Percentiles rank a stretch among this genome's conserved stretches.
Conservation (phyloP, 2,797 vertebrate genomes). For the Tenualosa thibaudeaui region DNA sequence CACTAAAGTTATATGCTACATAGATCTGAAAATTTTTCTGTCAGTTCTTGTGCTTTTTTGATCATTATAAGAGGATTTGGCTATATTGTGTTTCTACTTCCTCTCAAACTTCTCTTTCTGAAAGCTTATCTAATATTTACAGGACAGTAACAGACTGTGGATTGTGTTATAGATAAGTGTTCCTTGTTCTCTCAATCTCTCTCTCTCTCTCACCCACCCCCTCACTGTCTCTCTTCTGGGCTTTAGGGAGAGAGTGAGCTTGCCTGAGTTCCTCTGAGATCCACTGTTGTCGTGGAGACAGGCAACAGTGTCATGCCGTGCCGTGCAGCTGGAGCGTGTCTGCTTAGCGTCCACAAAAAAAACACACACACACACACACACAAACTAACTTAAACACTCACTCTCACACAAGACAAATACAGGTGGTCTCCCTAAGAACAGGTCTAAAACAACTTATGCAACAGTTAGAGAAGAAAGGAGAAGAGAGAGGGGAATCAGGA, state of each 20-base stretch:
- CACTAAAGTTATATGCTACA: neutral
- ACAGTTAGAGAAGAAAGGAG: neutral
- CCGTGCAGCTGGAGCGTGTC: slow-evolving; percentile 34
- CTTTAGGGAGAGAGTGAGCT: slow-evolving; percentile 41
- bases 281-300: slow-evolving; percentile 43
- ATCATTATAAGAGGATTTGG: neutral
- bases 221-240: neutral
- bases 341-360: slow-evolving; percentile 27
- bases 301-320: slow-evolving; percentile 31
- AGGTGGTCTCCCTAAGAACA: neutral
- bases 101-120: neutral
- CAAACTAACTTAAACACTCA: slow-evolving; percentile 4
- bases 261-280: slow-evolving; percentile 33
- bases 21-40: neutral
- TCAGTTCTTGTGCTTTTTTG: neutral
- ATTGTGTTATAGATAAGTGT: slow-evolving; percentile 35
- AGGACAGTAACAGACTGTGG: slow-evolving; percentile 27
- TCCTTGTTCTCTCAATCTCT: slow-evolving; percentile 45
- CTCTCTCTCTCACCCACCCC: neutral
- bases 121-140: slow-evolving; percentile 29
- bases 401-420: neutral
- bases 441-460: neutral
- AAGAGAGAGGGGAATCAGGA: neutral
- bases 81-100: neutral
- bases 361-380: slow-evolving; percentile 3